Percentiles rank a stretch among this genome's conserved stretches.
These are phyloP conservation scores for Dinothrombium tinctorium DNA, from an alignment of 1,140 invertebrate species.

Conservation along the genomic window DNA sequence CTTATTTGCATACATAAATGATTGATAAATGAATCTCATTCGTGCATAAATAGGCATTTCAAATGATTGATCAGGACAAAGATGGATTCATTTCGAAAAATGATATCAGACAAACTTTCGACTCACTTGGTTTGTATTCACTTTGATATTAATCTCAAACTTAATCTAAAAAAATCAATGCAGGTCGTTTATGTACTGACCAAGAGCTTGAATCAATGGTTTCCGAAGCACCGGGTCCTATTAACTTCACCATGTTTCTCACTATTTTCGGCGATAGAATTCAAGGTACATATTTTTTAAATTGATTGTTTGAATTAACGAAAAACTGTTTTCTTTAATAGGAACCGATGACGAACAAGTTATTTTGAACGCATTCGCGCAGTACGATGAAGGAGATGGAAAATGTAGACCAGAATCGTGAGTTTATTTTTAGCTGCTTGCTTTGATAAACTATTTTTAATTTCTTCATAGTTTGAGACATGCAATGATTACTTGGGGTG, in stretches of 20 bases:
- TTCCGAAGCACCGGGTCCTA: conserved; percentile 61
- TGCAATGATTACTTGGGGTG: conserved; percentile 25
- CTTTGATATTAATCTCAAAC: neutral
- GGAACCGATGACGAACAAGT: conserved; percentile 75
- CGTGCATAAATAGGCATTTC: conserved; percentile 46
- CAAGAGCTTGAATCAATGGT: conserved; percentile 79
- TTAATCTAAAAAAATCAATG: neutral
- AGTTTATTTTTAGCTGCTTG: conserved; percentile 14
- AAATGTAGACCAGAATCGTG: conserved; percentile 26
- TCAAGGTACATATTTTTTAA: conserved; percentile 27
- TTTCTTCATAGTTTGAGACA: conserved; percentile 22
- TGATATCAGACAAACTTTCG: conserved; percentile 83
- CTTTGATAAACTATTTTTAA: conserved; percentile 6
- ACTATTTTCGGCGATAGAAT: conserved; percentile 73
- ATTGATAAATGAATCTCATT: neutral
- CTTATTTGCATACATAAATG: neutral
- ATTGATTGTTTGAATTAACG: conserved; percentile 13
- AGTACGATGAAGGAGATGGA: conserved; percentile 54
- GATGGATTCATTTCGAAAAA: conserved; percentile 89
- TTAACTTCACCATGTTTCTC: conserved; percentile 84
- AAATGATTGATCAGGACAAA: conserved; percentile 94
- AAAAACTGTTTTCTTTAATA: conserved; percentile 14
- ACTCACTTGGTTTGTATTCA: conserved; percentile 45
- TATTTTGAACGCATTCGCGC: conserved; percentile 77
- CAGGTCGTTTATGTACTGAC: conserved; percentile 47